A percentile compares a stretch with the other conserved stretches of the same genome.
These are phyloP conservation scores for Parasteatoda tepidariorum DNA, from an alignment of 1,140 invertebrate genomes.

Conservation along the genomic window DNA sequence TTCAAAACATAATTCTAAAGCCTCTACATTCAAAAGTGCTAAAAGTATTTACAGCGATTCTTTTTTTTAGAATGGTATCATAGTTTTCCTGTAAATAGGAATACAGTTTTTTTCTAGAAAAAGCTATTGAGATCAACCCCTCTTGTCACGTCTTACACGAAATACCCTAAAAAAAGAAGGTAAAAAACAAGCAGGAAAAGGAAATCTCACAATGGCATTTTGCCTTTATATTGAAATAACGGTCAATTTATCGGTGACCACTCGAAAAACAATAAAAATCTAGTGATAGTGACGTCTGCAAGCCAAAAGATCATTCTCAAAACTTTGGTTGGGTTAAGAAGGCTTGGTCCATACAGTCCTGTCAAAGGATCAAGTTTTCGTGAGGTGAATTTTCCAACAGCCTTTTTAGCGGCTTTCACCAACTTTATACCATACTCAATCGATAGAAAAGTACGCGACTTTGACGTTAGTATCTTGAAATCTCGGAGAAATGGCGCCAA, in stretches of 20 bases:
- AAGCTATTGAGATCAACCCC: no score
- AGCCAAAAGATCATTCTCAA: conserved; percentile 25
- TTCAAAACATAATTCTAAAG: no score
- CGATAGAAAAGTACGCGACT: conserved; percentile 50
- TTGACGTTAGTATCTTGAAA: conserved; percentile 55
- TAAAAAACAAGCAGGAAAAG: conserved; percentile 2
- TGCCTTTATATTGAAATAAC: conserved; percentile 56
- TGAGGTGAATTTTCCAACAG: conserved; percentile 45
- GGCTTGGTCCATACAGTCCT: conserved; percentile 23
- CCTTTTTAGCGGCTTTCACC: conserved; percentile 47
- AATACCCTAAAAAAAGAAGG: neutral
- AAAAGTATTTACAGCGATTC: no score
- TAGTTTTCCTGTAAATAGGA: no score
- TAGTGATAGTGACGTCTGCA: conserved; percentile 23
- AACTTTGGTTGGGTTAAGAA: conserved; percentile 41
- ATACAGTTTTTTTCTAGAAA: no score
- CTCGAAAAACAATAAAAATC: conserved; percentile 48
- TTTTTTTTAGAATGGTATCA: no score
- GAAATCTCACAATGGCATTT: conserved; percentile 27
- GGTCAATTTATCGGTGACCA: conserved; percentile 51
- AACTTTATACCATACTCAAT: conserved; percentile 50
- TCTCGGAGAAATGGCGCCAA: conserved; percentile 53
- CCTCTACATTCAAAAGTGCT: no score
- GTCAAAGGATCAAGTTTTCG: conserved; percentile 58
- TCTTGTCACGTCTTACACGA: conserved; percentile 31